Evolutionary conservation across 2,888 invertebrate genomes (phyloP).

Genomic region (Tolmerus cingulatus): DNA sequence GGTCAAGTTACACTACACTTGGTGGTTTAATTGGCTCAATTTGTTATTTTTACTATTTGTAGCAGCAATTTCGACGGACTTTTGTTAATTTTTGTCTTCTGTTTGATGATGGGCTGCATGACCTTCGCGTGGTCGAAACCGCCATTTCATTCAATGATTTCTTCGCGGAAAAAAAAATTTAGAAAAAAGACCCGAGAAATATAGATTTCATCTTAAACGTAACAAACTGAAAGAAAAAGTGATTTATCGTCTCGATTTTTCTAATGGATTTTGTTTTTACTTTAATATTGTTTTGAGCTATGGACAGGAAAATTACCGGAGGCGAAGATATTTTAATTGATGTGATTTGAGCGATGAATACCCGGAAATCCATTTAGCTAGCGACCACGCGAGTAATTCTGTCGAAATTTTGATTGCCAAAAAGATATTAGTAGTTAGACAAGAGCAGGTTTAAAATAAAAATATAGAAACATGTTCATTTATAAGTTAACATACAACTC

Average conservation of each 20-base stretch:
- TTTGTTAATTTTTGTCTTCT: constrained; percentile 26
- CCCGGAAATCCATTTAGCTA: constrained; percentile 6
- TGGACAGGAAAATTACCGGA: not conserved
- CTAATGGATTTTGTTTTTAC: not conserved
- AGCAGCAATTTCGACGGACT: not conserved
- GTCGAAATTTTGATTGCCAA: not conserved
- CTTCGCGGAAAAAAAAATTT: not conserved
- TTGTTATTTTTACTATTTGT: constrained; percentile 14
- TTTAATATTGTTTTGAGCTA: not conserved
- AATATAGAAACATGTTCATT: not conserved
- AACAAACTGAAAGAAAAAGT: constrained; percentile 8
- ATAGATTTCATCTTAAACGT: constrained; percentile 7
- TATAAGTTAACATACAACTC: not conserved
- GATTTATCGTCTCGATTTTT: constrained; percentile 4
- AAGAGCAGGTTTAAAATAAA: not conserved
- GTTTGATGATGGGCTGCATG: constrained; percentile 18
- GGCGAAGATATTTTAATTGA: constrained; percentile 11
- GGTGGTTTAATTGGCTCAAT: constrained; percentile 28
- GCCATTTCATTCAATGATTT: constrained; percentile 15
- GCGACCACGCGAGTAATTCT: not conserved
- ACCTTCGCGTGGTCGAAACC: constrained; percentile 15
- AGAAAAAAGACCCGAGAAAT: not conserved
- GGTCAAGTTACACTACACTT: constrained; percentile 19
- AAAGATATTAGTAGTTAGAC: not conserved
- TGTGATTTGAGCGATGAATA: not conserved